These are phyloP conservation scores for Porites cylindrica DNA, from an alignment of 92 coral and sea anemone genomes.

Conservation along the genomic window DNA sequence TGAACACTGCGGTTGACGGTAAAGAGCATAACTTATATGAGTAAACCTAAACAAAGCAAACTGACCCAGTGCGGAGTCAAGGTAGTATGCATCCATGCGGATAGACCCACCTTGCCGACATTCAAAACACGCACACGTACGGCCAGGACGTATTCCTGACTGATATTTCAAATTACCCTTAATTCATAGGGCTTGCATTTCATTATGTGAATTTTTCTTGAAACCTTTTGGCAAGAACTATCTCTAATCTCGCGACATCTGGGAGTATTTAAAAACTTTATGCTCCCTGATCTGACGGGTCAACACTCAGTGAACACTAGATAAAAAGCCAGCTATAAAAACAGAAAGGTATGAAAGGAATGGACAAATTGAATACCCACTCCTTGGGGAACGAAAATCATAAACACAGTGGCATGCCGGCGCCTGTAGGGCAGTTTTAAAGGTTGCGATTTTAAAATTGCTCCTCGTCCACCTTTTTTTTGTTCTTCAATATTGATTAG, in stretches of 20 bases:
- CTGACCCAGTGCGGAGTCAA: not conserved
- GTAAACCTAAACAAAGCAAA: constrained; percentile 35
- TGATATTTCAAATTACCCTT: not conserved
- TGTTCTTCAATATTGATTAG: too few relatives aligned
- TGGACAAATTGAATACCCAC: constrained; percentile 19
- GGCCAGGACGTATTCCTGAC: not conserved
- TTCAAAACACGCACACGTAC: not conserved
- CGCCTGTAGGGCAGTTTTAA: constrained; percentile 15
- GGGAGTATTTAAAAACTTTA: not conserved
- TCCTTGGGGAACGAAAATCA: constrained; percentile 5
- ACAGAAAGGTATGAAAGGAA: constrained; percentile 46
- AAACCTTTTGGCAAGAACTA: not conserved
- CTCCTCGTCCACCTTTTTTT: too few relatives aligned
- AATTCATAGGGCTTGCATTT: not conserved
- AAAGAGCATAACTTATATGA: constrained; percentile 12
- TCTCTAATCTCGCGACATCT: not conserved
- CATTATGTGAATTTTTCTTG: not conserved
- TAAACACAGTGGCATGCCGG: not conserved
- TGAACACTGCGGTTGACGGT: constrained; percentile 4
- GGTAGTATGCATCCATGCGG: not conserved
- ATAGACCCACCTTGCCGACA: not conserved
- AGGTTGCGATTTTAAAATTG: too few relatives aligned
- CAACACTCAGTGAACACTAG: not conserved
- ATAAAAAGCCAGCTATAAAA: constrained; percentile 16
- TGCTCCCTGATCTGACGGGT: not conserved